Conservation (phyloP, 2,797 vertebrate species). For the Acrossocheilus wenchowensis region DNA sequence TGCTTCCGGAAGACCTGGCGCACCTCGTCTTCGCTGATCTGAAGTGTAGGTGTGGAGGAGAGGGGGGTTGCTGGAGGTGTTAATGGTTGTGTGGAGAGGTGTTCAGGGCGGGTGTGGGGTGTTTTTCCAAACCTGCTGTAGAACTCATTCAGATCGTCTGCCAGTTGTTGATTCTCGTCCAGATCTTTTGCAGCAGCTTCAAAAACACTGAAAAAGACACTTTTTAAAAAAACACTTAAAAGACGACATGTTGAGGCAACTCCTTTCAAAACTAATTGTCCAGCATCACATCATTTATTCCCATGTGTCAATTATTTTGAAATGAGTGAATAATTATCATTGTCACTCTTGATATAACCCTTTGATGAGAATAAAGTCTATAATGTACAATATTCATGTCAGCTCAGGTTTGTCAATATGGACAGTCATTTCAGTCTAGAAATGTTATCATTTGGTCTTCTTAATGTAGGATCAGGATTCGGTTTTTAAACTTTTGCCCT, state of each 20-base stretch:
- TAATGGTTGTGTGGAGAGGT: too few relatives aligned
- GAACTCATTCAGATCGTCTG: too few relatives aligned
- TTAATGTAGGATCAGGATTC: too few relatives aligned
- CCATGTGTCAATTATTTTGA: background rate
- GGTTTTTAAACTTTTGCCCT: background rate
- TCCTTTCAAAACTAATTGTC: background rate
- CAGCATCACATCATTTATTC: background rate
- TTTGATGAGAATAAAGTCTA: slow-evolving; percentile 5
- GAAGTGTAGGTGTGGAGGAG: too few relatives aligned
- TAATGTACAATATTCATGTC: background rate
- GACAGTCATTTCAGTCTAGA: background rate
- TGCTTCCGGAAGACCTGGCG: too few relatives aligned
- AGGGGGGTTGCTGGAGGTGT: too few relatives aligned
- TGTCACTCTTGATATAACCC: background rate
- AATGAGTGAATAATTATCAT: background rate
- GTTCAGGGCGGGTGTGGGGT: too few relatives aligned
- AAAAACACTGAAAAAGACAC: too few relatives aligned
- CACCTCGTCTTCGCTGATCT: too few relatives aligned
- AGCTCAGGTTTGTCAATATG: background rate
- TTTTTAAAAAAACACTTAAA: background rate
- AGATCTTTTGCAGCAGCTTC: too few relatives aligned
- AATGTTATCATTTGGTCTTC: background rate
- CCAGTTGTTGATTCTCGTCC: too few relatives aligned
- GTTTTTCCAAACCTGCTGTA: too few relatives aligned
- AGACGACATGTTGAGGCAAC: background rate